A percentile compares a stretch with the other conserved stretches of the same genome.
Conservation (phyloP, 2,888 invertebrate genomes). For the Labia minor region DNA sequence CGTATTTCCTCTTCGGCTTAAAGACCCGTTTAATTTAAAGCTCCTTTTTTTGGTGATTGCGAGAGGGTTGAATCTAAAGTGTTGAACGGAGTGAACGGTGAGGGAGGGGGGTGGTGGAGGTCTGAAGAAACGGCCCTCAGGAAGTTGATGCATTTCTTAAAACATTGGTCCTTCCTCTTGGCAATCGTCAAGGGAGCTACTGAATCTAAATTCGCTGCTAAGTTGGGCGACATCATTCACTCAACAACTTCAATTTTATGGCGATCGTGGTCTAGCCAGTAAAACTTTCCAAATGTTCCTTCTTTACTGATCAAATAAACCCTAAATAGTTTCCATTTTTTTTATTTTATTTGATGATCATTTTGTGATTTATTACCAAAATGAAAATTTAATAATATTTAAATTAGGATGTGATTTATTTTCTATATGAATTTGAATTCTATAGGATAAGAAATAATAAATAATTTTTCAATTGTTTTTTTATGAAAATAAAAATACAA, state of each 20-base stretch:
- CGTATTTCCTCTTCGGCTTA: not conserved
- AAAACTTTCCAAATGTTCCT: not conserved
- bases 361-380: not conserved
- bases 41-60: not conserved
- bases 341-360: not conserved
- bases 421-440: no score
- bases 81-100: not conserved
- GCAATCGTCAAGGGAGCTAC: conserved; percentile 2
- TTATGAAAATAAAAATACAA: no score
- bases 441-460: no score
- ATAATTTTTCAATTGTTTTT: no score
- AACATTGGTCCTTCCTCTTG: not conserved
- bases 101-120: no score
- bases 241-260: not conserved
- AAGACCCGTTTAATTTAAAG: conserved; percentile 1
- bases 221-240: conserved; percentile 4
- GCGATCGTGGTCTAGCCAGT: not conserved
- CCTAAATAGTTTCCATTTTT: not conserved
- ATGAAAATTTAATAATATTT: no score
- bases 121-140: not conserved
- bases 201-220: not conserved
- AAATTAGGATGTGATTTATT: no score
- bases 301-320: not conserved
- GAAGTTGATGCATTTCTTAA: not conserved
- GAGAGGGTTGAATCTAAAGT: not conserved